Evolutionary conservation across 92 coral and sea anemone genomes (phyloP).

Genomic region (Zoanthus sansibaricus): DNA sequence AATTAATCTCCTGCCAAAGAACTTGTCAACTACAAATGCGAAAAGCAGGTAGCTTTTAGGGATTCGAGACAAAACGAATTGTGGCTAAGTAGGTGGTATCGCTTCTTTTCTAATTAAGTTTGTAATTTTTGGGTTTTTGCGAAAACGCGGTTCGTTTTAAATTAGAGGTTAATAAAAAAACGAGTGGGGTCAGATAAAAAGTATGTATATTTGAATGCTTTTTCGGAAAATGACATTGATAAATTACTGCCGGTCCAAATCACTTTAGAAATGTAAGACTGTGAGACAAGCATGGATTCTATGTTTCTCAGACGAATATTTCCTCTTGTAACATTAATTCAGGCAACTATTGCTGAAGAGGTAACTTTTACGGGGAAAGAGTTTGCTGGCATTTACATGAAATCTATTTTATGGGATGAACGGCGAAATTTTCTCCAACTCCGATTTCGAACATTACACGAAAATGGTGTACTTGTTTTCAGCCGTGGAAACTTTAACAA

Average conservation of each 20-base stretch:
- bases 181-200: neutral
- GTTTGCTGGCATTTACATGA: slow-evolving; percentile 55
- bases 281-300: neutral
- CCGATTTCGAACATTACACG: slow-evolving; percentile 83
- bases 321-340: neutral
- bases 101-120: neutral
- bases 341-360: slow-evolving; percentile 12
- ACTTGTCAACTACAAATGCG: too few relatives aligned
- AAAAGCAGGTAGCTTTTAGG: too few relatives aligned
- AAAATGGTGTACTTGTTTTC: slow-evolving; percentile 81
- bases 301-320: neutral
- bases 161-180: neutral
- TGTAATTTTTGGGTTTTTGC: neutral
- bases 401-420: neutral
- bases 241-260: neutral
- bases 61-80: too few relatives aligned
- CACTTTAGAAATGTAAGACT: neutral
- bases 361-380: slow-evolving; percentile 64
- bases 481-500: slow-evolving; percentile 59
- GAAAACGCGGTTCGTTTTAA: neutral
- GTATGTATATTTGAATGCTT: neutral
- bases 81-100: too few relatives aligned
- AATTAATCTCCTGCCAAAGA: too few relatives aligned
- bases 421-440: slow-evolving; percentile 54
- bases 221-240: neutral